Evolutionary conservation across 2,113 vertebrate species (phyloP).

Genomic region (Procavia capensis): DNA sequence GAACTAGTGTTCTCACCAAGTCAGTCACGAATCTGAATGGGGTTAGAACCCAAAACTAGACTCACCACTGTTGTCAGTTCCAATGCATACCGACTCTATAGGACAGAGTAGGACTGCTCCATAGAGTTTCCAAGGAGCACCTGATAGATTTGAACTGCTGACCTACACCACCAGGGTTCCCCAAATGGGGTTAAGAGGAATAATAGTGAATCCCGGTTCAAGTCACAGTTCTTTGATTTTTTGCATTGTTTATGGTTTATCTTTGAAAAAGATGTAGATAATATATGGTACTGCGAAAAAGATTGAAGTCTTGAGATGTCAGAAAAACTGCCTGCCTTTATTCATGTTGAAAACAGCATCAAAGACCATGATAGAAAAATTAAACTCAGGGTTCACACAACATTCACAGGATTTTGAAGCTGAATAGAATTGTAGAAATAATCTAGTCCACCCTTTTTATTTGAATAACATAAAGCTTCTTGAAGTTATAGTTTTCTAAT

Average conservation of each 20-base stretch:
- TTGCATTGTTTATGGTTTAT: not conserved
- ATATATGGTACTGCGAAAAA: not conserved
- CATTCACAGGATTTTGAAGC: not conserved
- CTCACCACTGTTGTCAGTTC: too few relatives aligned
- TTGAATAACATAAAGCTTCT: not conserved
- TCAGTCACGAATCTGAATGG: not conserved
- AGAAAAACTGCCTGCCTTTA: not conserved
- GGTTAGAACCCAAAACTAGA: not conserved
- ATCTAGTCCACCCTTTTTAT: not conserved
- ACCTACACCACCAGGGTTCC: too few relatives aligned
- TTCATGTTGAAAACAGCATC: constrained; percentile 12
- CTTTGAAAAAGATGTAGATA: not conserved
- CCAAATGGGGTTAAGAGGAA: not conserved
- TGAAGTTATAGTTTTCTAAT: not conserved
- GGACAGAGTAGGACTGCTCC: too few relatives aligned
- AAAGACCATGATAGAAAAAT: constrained; percentile 5
- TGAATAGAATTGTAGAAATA: not conserved
- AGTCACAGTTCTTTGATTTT: not conserved
- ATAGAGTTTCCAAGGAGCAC: too few relatives aligned
- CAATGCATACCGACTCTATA: too few relatives aligned
- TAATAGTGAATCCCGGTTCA: not conserved
- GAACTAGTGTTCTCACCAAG: not conserved
- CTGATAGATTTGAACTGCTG: too few relatives aligned
- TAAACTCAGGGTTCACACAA: not conserved
- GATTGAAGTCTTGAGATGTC: not conserved